These are phyloP conservation scores for Trichogramma dendrolimi DNA, from an alignment of 2,888 invertebrate genomes.

Conservation along the genomic window DNA sequence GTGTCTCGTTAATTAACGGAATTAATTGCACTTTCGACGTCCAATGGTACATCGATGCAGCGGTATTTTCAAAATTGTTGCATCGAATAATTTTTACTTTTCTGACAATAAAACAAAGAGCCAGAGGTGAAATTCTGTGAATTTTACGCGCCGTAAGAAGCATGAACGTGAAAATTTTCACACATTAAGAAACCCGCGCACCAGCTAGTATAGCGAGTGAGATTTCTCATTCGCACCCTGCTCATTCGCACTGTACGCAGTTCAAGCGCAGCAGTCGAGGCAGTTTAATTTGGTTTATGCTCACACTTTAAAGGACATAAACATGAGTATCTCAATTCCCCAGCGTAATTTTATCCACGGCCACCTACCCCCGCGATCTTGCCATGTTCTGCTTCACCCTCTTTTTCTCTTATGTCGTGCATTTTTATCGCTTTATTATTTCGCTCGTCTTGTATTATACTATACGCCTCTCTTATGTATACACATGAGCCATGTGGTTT, in stretches of 20 bases:
- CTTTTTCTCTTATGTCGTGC: slow-evolving; percentile 29
- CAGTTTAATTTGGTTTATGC: slow-evolving; percentile 52
- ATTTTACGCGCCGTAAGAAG: no score
- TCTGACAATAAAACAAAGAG: slow-evolving; percentile 12
- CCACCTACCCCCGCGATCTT: slow-evolving; percentile 27
- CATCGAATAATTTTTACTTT: slow-evolving; percentile 19
- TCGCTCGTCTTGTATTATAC: not conserved
- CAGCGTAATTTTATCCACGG: slow-evolving; percentile 46
- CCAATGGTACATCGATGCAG: not conserved
- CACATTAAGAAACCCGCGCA: slow-evolving; percentile 1
- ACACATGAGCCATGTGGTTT: not conserved
- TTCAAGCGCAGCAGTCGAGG: slow-evolving; percentile 20
- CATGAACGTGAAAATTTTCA: no score
- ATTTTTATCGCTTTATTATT: slow-evolving; percentile 24
- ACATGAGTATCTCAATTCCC: slow-evolving; percentile 52
- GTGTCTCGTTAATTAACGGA: slow-evolving; percentile 24
- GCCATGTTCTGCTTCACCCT: slow-evolving; percentile 16
- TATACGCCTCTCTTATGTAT: not conserved
- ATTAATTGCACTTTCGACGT: slow-evolving; percentile 18
- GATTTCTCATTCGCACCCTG: slow-evolving; percentile 20
- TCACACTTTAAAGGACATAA: slow-evolving; percentile 49
- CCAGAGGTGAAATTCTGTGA: no score
- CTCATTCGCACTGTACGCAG: no score
- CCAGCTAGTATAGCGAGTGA: slow-evolving; percentile 4
- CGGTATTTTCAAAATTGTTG: no score